Conservation (phyloP, 2,888 invertebrate species). For the Gymnosoma rotundatum region DNA sequence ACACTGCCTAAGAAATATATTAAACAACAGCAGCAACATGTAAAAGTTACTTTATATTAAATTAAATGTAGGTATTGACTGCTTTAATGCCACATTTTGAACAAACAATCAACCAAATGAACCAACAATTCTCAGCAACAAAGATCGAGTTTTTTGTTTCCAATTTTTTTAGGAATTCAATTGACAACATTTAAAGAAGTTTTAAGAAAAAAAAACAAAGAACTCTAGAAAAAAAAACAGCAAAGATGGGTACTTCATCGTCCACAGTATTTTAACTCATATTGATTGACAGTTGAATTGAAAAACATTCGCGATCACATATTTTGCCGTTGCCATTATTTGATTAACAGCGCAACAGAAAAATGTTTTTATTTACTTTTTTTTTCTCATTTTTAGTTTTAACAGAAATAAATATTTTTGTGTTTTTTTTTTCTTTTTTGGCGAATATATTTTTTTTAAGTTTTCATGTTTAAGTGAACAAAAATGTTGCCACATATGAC, state of each 20-base stretch:
- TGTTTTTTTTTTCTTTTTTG: conserved; percentile 7
- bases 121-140: conserved; percentile 11
- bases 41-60: conserved; percentile 13
- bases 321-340: conserved; percentile 75
- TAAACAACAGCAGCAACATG: background rate
- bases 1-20: conserved; percentile 13
- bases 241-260: conserved; percentile 54
- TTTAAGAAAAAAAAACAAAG: conserved; percentile 8
- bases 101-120: conserved; percentile 3
- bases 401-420: conserved; percentile 28
- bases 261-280: conserved; percentile 76
- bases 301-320: conserved; percentile 80
- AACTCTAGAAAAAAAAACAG: conserved; percentile 10
- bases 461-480: conserved; percentile 27
- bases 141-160: conserved; percentile 18
- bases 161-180: conserved; percentile 42
- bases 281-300: conserved; percentile 82
- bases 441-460: conserved; percentile 34
- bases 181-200: conserved; percentile 63
- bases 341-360: conserved; percentile 72
- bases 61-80: conserved; percentile 32
- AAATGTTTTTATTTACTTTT: conserved; percentile 20
- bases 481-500: conserved; percentile 5
- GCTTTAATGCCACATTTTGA: conserved; percentile 18
- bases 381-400: background rate